A percentile compares a stretch with the other conserved stretches of the same genome.
Evolutionary conservation across 2,797 vertebrate species (phyloP).

Genomic region (Microtus californicus): DNA sequence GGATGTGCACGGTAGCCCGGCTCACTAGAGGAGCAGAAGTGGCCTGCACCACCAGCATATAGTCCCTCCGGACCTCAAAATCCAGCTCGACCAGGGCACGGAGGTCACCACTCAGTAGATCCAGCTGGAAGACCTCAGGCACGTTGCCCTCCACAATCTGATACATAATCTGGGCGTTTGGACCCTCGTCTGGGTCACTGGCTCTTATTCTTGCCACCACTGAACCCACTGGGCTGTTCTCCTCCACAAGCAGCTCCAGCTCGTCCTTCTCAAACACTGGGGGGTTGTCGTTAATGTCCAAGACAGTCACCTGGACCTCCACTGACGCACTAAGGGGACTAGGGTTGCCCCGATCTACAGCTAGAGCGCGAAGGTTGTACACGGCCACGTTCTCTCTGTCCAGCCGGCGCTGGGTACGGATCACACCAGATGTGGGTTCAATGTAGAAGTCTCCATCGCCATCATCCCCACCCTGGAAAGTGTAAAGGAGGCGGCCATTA

Average conservation of each 20-base stretch:
- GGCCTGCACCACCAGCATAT: conserved; percentile 97
- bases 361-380: conserved; percentile 94
- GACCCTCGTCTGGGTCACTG: conserved; percentile 95
- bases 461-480: conserved; percentile 95
- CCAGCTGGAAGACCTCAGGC: conserved; percentile 96
- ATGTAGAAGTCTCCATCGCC: conserved; percentile 97
- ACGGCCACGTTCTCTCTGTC: conserved; percentile 96
- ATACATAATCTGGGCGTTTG: conserved; percentile 98
- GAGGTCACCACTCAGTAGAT: conserved; percentile 96
- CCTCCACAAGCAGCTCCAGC: conserved; percentile 94
- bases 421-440: conserved; percentile 95
- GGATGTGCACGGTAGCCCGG: conserved; percentile 95
- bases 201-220: conserved; percentile 95
- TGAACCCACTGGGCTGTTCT: conserved; percentile 96
- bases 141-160: conserved; percentile 98
- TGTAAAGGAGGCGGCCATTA: conserved; percentile 95
- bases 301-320: conserved; percentile 92
- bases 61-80: conserved; percentile 95
- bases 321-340: conserved; percentile 92
- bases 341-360: conserved; percentile 94
- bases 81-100: conserved; percentile 95
- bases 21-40: conserved; percentile 98
- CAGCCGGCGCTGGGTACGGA: conserved; percentile 94
- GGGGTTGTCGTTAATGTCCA: conserved; percentile 98
- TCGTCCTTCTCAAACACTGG: conserved; percentile 97